Evolutionary conservation across 2,888 invertebrate species (phyloP).

Genomic region (Torymus aiolomorphi): DNA sequence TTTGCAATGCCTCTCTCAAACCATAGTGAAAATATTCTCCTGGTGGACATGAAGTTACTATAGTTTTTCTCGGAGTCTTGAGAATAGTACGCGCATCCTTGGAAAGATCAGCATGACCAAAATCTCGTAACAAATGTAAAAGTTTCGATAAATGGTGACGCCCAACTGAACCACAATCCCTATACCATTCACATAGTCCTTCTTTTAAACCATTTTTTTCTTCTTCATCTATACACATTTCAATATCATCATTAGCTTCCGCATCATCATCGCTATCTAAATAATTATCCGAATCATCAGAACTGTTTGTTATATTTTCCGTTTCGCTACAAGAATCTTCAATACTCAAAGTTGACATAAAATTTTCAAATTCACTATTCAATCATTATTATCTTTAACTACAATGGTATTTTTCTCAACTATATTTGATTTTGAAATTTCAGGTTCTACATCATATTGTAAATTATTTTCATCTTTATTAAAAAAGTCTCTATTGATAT

Average conservation of each 20-base stretch:
- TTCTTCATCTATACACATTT: no score
- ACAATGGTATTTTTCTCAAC: no score
- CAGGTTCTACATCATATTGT: no score
- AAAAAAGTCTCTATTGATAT: no score
- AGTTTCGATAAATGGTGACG: slow-evolving; percentile 15
- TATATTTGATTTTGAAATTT: no score
- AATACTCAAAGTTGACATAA: no score
- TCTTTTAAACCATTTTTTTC: background rate
- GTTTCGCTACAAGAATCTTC: no score
- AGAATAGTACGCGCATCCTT: slow-evolving; percentile 38
- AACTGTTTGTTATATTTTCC: background rate
- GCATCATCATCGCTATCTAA: background rate
- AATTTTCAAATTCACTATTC: no score
- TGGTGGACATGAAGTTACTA: slow-evolving; percentile 17
- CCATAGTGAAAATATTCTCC: slow-evolving; percentile 35
- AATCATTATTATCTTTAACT: no score
- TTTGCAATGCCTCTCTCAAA: background rate
- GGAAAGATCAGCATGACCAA: slow-evolving; percentile 43
- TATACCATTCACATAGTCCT: background rate
- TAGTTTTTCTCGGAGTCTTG: slow-evolving; percentile 39
- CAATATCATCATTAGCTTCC: no score
- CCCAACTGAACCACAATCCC: background rate
- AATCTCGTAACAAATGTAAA: slow-evolving; percentile 23
- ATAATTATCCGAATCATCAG: background rate
- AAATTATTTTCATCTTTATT: no score